Evolutionary conservation across 2,888 invertebrate genomes (phyloP).

Genomic region (Drosophila crucigera): DNA sequence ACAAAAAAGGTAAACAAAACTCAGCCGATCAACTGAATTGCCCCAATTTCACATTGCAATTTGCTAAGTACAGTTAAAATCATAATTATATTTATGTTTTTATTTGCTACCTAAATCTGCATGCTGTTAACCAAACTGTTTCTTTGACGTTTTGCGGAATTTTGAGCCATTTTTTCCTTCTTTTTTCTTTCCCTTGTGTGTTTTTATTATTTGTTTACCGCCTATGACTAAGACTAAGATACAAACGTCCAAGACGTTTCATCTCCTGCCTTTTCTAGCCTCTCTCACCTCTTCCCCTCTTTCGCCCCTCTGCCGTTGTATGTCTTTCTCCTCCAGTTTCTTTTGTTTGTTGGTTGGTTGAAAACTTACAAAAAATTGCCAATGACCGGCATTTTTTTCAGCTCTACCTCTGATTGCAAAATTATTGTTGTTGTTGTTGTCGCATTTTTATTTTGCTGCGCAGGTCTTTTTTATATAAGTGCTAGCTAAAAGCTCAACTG

Average conservation of each 20-base stretch:
- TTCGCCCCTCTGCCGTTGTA: neutral
- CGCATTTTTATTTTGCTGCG: conserved; percentile 28
- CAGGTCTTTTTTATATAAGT: conserved; percentile 25
- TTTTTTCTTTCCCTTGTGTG: neutral
- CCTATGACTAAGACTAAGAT: conserved; percentile 37
- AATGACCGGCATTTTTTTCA: conserved; percentile 15
- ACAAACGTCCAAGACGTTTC: conserved; percentile 30
- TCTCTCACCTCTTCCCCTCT: neutral
- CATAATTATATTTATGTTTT: neutral
- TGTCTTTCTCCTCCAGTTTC: neutral
- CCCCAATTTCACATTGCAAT: conserved; percentile 24
- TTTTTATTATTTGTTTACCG: conserved; percentile 12
- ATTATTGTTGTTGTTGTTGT: conserved; percentile 13
- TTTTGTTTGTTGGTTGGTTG: conserved; percentile 29
- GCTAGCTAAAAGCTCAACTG: neutral
- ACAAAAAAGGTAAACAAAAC: conserved; percentile 48
- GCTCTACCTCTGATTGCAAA: conserved; percentile 37
- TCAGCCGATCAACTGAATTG: conserved; percentile 24
- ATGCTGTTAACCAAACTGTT: neutral
- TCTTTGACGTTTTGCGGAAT: conserved; percentile 26
- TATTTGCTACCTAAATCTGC: conserved; percentile 1
- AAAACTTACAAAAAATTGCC: conserved; percentile 14
- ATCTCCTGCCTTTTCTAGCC: conserved; percentile 6
- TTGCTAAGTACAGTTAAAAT: neutral
- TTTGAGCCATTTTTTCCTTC: conserved; percentile 14